Conservation (phyloP, 2,888 invertebrate species). For the Leptopilina syphax region DNA sequence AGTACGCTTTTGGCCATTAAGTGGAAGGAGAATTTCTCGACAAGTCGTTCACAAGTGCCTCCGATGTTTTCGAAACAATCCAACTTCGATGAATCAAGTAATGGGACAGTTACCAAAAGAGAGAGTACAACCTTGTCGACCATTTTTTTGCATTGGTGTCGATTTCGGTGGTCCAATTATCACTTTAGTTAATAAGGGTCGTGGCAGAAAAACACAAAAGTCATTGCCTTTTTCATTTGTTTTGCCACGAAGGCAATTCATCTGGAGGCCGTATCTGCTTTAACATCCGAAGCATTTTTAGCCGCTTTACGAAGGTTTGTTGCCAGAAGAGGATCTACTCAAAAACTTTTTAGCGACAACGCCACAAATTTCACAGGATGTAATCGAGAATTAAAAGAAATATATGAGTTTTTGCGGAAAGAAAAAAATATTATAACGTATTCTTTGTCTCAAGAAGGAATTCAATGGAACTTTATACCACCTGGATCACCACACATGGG, state of each 20-base stretch:
- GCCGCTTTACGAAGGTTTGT: conserved; percentile 56
- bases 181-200: conserved; percentile 46
- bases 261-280: conserved; percentile 56
- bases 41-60: conserved; percentile 51
- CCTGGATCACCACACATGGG: conserved; percentile 64
- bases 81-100: conserved; percentile 19
- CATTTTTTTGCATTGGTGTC: conserved; percentile 44
- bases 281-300: conserved; percentile 54
- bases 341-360: conserved; percentile 56
- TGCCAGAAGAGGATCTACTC: conserved; percentile 52
- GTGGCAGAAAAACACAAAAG: conserved; percentile 50
- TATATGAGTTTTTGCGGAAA: conserved; percentile 40
- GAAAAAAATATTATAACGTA: neutral
- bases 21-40: conserved; percentile 48
- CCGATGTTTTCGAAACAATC: conserved; percentile 47
- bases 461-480: conserved; percentile 63
- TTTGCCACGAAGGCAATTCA: conserved; percentile 57
- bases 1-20: conserved; percentile 52
- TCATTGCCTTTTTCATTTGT: conserved; percentile 57
- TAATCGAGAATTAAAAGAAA: conserved; percentile 48
- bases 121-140: conserved; percentile 43
- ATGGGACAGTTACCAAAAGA: conserved; percentile 27
- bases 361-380: conserved; percentile 64
- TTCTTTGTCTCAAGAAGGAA: conserved; percentile 33
- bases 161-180: conserved; percentile 51